These are phyloP conservation scores for Corvus cornix DNA, from an alignment of 2,113 vertebrate genomes.

Conservation along the genomic window DNA sequence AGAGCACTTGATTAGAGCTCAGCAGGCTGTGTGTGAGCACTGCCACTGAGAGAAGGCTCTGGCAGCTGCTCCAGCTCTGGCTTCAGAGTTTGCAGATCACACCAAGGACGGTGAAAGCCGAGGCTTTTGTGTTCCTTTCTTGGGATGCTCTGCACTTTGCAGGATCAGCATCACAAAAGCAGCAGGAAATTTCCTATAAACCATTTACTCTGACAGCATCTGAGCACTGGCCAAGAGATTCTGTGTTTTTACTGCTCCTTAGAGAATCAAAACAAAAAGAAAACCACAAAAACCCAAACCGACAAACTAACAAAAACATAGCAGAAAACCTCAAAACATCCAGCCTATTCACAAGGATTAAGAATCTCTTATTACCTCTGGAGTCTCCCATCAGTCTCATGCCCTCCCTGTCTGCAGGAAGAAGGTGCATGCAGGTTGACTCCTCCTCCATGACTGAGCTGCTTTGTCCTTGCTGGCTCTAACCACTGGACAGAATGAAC, in stretches of 20 bases:
- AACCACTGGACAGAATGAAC: background rate
- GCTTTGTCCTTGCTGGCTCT: background rate
- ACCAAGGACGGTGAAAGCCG: background rate
- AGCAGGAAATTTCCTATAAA: background rate
- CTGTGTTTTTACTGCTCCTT: background rate
- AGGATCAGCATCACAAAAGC: background rate
- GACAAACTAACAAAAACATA: background rate
- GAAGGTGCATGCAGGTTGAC: accelerated
- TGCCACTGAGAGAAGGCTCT: background rate
- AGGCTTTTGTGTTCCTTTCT: background rate
- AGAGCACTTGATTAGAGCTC: background rate
- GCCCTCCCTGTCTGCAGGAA: background rate
- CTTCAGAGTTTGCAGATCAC: background rate
- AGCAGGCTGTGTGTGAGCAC: background rate
- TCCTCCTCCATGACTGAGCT: background rate
- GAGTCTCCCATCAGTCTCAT: background rate
- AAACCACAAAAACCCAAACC: background rate
- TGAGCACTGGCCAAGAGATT: background rate
- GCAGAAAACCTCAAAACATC: background rate
- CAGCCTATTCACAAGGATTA: background rate
- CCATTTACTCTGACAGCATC: background rate
- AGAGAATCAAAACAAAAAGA: accelerated
- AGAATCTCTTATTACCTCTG: background rate
- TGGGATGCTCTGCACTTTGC: background rate
- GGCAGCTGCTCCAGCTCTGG: background rate